Percentiles rank a stretch among this genome's conserved stretches.
phyloP scores from a whole-genome alignment of 2,888 invertebrate species.

The Taenaris catops region DNA sequence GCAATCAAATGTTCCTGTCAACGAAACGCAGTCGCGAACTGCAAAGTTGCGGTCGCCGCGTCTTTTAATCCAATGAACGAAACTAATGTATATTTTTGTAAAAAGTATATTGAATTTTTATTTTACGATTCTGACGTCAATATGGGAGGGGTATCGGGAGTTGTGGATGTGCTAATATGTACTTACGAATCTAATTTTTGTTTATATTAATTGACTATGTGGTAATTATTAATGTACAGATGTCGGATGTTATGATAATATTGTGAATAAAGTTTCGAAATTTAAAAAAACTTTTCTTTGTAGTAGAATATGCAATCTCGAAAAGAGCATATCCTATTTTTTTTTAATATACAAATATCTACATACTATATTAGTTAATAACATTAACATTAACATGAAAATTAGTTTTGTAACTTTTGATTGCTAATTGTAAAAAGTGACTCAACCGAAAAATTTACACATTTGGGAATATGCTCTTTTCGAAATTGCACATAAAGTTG shows the following conservation, averaged over 20 bases:
- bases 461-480: too few species aligned
- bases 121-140: constrained; percentile 28
- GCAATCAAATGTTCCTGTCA: constrained; percentile 43
- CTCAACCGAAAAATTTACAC: too few species aligned
- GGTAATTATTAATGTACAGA: constrained; percentile 54
- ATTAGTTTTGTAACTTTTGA: too few species aligned
- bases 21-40: constrained; percentile 26
- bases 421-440: too few species aligned
- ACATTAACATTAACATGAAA: too few species aligned
- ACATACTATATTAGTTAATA: too few species aligned
- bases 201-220: constrained; percentile 45
- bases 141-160: constrained; percentile 8
- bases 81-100: constrained; percentile 54
- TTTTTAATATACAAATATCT: too few species aligned
- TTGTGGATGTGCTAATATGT: constrained; percentile 41
- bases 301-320: too few species aligned
- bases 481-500: too few species aligned
- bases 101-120: constrained; percentile 41
- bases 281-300: constrained; percentile 6
- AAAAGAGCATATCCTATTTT: too few species aligned
- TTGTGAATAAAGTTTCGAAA: constrained; percentile 20
- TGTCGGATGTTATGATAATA: constrained; percentile 33
- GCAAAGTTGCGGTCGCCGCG: background rate
- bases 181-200: constrained; percentile 56
- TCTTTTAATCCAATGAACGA: constrained; percentile 17